A percentile compares a stretch with the other conserved stretches of the same genome.
phyloP scores from a whole-genome alignment of 2,113 vertebrate genomes.

The Paradoxurus hermaphroditus region DNA sequence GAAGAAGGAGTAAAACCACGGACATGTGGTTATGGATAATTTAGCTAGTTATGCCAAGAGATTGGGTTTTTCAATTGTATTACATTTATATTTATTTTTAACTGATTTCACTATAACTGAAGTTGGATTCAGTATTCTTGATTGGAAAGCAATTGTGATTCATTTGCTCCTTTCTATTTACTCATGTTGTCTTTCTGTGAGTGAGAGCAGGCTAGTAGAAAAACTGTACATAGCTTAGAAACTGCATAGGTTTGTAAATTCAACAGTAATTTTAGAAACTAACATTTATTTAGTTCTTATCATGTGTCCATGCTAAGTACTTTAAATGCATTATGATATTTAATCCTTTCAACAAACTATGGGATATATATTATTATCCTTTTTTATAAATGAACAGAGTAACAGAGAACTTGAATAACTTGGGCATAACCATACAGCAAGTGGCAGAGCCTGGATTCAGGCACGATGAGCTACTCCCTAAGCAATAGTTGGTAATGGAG shows the following conservation, averaged over 20 bases:
- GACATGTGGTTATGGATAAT: not conserved
- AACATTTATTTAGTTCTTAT: not conserved
- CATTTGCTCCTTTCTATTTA: not conserved
- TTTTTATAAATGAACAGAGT: not conserved
- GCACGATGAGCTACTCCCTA: no score
- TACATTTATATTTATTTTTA: not conserved
- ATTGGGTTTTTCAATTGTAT: not conserved
- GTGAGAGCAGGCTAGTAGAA: not conserved
- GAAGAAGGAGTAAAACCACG: not conserved
- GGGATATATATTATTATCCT: not conserved
- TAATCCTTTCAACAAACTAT: not conserved
- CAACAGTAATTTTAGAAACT: not conserved
- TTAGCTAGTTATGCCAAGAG: not conserved
- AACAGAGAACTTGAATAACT: not conserved
- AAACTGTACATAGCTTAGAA: not conserved
- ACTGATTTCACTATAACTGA: not conserved
- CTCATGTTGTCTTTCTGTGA: not conserved
- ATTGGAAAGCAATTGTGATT: not conserved
- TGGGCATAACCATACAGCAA: not conserved
- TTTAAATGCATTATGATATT: not conserved
- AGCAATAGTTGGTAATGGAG: not conserved
- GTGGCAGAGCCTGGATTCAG: not conserved
- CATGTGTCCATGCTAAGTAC: not conserved
- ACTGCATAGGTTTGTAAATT: not conserved
- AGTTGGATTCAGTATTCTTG: not conserved